Conservation (phyloP, 2,888 invertebrate species). For the Dysmachus trigonus region DNA sequence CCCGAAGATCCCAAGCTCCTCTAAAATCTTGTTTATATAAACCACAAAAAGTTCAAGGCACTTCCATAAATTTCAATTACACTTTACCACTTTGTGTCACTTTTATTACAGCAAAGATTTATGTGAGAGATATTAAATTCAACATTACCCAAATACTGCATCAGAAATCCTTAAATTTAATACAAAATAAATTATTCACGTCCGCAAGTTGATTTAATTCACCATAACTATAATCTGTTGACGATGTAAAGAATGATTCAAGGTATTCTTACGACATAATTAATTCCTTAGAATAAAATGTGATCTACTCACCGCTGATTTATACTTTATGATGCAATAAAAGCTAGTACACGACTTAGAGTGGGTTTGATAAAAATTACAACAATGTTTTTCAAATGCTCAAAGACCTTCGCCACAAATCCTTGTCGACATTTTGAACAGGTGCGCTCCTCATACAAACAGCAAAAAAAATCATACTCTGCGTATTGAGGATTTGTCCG, state of each 20-base stretch:
- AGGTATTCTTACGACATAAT: slow-evolving; percentile 1
- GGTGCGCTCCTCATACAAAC: background rate
- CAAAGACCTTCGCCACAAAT: background rate
- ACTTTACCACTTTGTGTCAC: background rate
- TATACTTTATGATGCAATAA: background rate
- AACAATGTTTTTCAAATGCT: background rate
- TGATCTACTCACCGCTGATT: background rate
- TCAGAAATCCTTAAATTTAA: background rate
- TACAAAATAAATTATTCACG: slow-evolving; percentile 6
- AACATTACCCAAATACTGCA: background rate
- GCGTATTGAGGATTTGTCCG: background rate
- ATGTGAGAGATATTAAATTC: slow-evolving; percentile 7
- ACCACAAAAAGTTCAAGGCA: background rate
- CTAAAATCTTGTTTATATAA: background rate
- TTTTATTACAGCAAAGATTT: background rate
- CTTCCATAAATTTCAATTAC: background rate
- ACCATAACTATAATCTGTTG: slow-evolving; percentile 19
- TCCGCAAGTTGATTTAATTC: slow-evolving; percentile 14
- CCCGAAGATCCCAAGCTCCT: background rate
- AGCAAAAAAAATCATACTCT: background rate
- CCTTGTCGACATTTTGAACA: background rate
- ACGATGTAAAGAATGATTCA: background rate
- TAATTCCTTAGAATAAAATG: background rate
- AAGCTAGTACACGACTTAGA: background rate
- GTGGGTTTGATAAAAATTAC: background rate